A percentile compares a stretch with the other conserved stretches of the same genome.
Conservation (phyloP, 2,113 vertebrate species). For the Junco hyemalis region DNA sequence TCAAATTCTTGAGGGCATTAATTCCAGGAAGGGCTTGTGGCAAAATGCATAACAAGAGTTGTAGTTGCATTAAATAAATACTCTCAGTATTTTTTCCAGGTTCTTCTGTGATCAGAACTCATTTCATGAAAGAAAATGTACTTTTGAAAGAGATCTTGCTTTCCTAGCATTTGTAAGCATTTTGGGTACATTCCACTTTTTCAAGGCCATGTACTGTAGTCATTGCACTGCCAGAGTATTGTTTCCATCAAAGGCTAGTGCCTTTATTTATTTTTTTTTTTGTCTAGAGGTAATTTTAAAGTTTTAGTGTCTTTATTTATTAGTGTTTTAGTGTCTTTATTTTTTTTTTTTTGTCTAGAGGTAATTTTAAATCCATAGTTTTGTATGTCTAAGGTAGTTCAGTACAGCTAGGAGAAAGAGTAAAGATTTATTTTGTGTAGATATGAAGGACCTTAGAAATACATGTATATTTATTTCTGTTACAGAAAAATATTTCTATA, state of each 20-base stretch:
- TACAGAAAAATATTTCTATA: neutral
- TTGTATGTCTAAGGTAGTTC: neutral
- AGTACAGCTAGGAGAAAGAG: neutral
- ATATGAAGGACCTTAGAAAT: neutral
- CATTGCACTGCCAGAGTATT: neutral
- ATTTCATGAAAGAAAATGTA: neutral
- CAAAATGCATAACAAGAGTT: neutral
- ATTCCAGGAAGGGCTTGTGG: neutral
- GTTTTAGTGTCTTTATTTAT: neutral
- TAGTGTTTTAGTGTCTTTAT: neutral
- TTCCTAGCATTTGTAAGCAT: neutral
- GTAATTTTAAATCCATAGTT: neutral
- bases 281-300: neutral
- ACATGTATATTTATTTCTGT: neutral
- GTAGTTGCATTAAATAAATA: neutral
- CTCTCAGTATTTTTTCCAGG: neutral
- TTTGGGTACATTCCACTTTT: neutral
- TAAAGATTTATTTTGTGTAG: neutral
- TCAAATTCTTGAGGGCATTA: neutral
- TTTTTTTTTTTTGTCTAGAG: neutral
- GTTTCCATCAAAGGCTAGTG: neutral
- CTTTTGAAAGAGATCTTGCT: neutral
- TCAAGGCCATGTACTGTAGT: neutral
- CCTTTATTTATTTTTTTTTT: neutral
- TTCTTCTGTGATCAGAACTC: neutral